Percentiles rank a stretch among this genome's conserved stretches.
Evolutionary conservation across 1,140 invertebrate genomes (phyloP).

Genomic region (Drosophila arawakana): DNA sequence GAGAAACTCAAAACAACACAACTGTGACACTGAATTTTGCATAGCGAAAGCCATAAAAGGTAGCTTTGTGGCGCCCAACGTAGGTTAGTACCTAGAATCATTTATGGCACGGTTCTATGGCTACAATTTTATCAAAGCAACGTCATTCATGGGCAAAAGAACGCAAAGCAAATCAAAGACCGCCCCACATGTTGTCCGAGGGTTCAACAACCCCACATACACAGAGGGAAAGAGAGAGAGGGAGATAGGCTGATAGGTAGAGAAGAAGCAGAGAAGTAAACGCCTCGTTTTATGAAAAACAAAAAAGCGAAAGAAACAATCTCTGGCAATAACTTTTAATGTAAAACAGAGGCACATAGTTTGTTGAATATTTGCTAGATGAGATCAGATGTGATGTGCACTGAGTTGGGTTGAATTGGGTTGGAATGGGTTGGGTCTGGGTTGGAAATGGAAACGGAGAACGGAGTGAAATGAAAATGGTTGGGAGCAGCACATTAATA

Average conservation of each 20-base stretch:
- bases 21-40: conserved; percentile 54
- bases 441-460: conserved; percentile 1
- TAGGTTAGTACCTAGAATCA: not conserved
- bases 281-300: conserved; percentile 45
- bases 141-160: conserved; percentile 51
- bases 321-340: conserved; percentile 61
- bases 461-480: conserved; percentile 21
- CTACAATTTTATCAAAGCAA: conserved; percentile 56
- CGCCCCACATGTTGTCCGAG: conserved; percentile 48
- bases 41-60: conserved; percentile 58
- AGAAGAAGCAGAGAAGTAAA: conserved; percentile 25
- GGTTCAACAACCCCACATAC: conserved; percentile 31
- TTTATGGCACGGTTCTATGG: conserved; percentile 30
- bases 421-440: conserved; percentile 2
- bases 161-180: conserved; percentile 38
- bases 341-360: conserved; percentile 59
- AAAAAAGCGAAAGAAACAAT: conserved; percentile 29
- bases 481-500: conserved; percentile 58
- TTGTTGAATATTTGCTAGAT: conserved; percentile 56
- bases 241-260: not conserved
- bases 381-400: conserved; percentile 46
- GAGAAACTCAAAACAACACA: conserved; percentile 15
- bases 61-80: conserved; percentile 10
- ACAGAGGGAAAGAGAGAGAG: not conserved
- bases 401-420: conserved; percentile 11